These are phyloP conservation scores for Ophonus ardosiacus DNA, from an alignment of 2,888 invertebrate genomes.

Conservation along the genomic window DNA sequence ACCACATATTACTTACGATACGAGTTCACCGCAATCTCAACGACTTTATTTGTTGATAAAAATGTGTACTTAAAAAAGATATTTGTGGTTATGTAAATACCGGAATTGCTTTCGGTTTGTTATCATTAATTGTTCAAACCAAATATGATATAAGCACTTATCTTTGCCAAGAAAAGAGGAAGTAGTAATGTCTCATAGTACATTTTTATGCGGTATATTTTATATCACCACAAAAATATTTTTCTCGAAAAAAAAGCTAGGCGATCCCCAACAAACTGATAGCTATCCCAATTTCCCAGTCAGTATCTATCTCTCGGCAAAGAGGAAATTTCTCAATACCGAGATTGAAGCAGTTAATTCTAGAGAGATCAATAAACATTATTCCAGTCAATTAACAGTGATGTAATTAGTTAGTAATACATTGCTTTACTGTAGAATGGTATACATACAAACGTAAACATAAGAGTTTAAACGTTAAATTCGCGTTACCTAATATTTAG, in stretches of 20 bases:
- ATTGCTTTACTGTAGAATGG: not conserved
- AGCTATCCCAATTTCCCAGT: not conserved
- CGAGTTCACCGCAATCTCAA: slow-evolving; percentile 26
- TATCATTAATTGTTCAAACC: slow-evolving; percentile 40
- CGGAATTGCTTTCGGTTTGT: slow-evolving; percentile 29
- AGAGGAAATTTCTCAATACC: not conserved
- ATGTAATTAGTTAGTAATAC: not conserved
- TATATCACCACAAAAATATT: too few relatives aligned
- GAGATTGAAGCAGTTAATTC: not conserved
- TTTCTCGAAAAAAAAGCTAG: too few relatives aligned
- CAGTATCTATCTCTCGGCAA: not conserved
- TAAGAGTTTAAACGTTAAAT: slow-evolving; percentile 16
- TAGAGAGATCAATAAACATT: not conserved
- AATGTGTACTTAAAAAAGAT: slow-evolving; percentile 38
- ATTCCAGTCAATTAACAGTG: not conserved
- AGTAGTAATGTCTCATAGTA: not conserved
- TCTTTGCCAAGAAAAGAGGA: not conserved
- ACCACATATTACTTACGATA: slow-evolving; percentile 1
- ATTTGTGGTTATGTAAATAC: slow-evolving; percentile 40
- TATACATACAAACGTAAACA: not conserved
- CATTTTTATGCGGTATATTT: too few relatives aligned
- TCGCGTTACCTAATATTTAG: slow-evolving; percentile 1
- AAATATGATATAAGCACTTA: not conserved
- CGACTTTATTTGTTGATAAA: slow-evolving; percentile 31
- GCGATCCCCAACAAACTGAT: too few relatives aligned